Conservation (phyloP, 2,888 invertebrate species). For the Rosalia funebris region DNA sequence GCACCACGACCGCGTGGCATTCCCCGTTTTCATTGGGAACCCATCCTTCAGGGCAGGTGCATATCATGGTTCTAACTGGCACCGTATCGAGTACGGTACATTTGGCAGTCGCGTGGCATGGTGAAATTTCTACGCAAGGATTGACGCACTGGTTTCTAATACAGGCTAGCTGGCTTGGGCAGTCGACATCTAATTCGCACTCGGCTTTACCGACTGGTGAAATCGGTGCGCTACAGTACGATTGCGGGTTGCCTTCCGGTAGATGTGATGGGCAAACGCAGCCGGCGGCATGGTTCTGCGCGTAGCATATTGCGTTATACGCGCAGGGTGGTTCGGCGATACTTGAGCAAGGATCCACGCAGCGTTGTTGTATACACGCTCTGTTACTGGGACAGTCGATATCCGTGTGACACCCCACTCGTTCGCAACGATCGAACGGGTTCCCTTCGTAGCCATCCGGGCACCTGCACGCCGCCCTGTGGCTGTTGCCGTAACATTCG, state of each 20-base stretch:
- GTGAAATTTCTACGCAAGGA: slow-evolving; percentile 83
- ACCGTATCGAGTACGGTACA: slow-evolving; percentile 87
- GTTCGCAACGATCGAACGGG: slow-evolving; percentile 80
- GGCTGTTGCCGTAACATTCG: slow-evolving; percentile 83
- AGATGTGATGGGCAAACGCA: slow-evolving; percentile 85
- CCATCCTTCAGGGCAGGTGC: slow-evolving; percentile 87
- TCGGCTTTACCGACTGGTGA: slow-evolving; percentile 69
- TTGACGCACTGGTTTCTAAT: slow-evolving; percentile 81
- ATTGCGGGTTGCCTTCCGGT: slow-evolving; percentile 82
- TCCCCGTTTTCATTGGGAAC: slow-evolving; percentile 82
- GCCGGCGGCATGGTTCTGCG: slow-evolving; percentile 81
- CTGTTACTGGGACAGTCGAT: slow-evolving; percentile 82
- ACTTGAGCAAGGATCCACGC: slow-evolving; percentile 80
- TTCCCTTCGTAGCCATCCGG: slow-evolving; percentile 81
- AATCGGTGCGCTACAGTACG: slow-evolving; percentile 74
- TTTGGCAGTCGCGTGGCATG: slow-evolving; percentile 78
- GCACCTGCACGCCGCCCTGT: slow-evolving; percentile 84
- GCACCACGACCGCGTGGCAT: slow-evolving; percentile 77
- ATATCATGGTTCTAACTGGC: slow-evolving; percentile 88
- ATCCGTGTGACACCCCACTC: slow-evolving; percentile 81
- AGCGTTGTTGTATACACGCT: slow-evolving; percentile 77
- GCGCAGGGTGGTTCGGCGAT: slow-evolving; percentile 79
- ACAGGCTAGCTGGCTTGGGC: slow-evolving; percentile 83
- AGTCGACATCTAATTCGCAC: slow-evolving; percentile 82
- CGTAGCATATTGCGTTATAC: slow-evolving; percentile 82